Conservation (phyloP, 2,797 vertebrate species). For the Manis pentadactyla region DNA sequence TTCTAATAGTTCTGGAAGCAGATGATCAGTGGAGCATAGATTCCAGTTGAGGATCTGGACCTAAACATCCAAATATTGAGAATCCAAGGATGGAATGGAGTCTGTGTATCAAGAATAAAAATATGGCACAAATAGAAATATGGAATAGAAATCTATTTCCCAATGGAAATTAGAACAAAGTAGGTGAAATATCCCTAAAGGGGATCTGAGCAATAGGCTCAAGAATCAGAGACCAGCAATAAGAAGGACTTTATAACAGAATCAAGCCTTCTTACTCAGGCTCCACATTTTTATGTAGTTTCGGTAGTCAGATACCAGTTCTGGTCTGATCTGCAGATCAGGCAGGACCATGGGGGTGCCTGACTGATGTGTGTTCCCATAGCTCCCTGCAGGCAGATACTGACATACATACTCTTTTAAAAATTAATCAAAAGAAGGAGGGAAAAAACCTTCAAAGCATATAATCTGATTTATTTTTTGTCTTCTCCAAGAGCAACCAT, state of each 20-base stretch:
- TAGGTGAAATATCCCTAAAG: neutral
- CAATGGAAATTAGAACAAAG: neutral
- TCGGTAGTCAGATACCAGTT: neutral
- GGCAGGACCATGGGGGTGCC: neutral
- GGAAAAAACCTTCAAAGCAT: neutral
- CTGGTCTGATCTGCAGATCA: neutral
- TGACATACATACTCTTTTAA: neutral
- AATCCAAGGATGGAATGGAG: neutral
- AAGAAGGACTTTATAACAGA: neutral
- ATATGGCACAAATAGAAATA: neutral
- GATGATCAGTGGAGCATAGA: neutral
- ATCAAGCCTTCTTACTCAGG: neutral
- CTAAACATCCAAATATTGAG: neutral
- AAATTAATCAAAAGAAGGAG: neutral
- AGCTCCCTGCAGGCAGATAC: neutral
- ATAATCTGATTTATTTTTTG: constrained; percentile 33
- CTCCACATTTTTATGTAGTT: neutral
- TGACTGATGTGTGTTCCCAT: neutral
- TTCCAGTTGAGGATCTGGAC: neutral
- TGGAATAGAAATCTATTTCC: neutral
- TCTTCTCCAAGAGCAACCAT: neutral
- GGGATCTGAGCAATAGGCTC: neutral
- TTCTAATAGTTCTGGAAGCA: neutral
- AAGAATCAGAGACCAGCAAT: neutral
- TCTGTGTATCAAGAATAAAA: neutral